Conservation (phyloP, 1,140 invertebrate genomes). For the Scaptomyza pallida region DNA sequence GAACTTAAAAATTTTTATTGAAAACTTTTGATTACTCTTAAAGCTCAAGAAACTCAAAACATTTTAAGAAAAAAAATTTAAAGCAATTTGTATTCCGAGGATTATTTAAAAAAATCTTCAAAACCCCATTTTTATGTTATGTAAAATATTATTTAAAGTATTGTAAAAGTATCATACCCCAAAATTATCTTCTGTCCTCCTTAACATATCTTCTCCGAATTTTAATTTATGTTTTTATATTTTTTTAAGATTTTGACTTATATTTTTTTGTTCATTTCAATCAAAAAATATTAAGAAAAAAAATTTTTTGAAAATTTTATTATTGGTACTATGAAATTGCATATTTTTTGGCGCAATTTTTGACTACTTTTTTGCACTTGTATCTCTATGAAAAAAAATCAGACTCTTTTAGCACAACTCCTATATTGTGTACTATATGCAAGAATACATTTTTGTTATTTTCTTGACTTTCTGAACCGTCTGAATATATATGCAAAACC, state of each 20-base stretch:
- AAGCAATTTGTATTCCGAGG: too few relatives aligned
- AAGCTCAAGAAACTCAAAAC: too few relatives aligned
- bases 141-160: neutral
- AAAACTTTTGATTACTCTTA: too few relatives aligned
- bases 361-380: conserved; percentile 81
- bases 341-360: conserved; percentile 84
- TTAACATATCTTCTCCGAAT: neutral
- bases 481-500: conserved; percentile 49
- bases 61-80: too few relatives aligned
- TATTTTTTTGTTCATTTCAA: conserved; percentile 17
- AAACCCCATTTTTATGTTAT: too few relatives aligned
- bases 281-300: conserved; percentile 35
- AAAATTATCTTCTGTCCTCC: neutral
- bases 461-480: conserved; percentile 52
- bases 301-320: conserved; percentile 45
- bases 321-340: conserved; percentile 82
- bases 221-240: conserved; percentile 6
- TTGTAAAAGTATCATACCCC: neutral
- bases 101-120: too few relatives aligned
- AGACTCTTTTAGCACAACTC: conserved; percentile 71
- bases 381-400: conserved; percentile 56
- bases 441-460: conserved; percentile 60
- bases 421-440: conserved; percentile 73
- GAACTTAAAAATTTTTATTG: neutral
- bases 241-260: conserved; percentile 16